Conservation (phyloP, 2,113 vertebrate genomes). For the Platycercus adscitus region DNA sequence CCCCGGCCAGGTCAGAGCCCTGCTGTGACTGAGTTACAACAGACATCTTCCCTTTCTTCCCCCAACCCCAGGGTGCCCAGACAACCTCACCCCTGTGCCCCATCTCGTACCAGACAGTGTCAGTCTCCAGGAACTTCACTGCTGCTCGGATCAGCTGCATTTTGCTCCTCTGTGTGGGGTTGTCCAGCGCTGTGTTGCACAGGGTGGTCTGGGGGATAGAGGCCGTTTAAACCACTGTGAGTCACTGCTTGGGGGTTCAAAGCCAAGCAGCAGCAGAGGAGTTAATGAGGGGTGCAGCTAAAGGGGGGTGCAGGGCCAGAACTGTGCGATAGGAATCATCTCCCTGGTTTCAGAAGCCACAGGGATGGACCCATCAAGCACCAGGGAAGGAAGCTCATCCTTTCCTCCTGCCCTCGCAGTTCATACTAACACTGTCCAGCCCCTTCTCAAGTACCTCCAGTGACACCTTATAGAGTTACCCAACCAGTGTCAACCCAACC, state of each 20-base stretch:
- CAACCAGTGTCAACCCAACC: neutral
- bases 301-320: neutral
- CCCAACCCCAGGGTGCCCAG: neutral
- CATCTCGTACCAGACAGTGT: conserved; percentile 87
- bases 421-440: neutral
- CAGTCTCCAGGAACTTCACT: conserved; percentile 94
- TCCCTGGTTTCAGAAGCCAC: neutral
- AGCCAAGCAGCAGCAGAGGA: neutral
- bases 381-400: neutral
- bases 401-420: neutral
- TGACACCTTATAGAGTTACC: neutral
- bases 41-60: neutral
- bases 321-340: fast-evolving
- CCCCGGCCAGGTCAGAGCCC: neutral
- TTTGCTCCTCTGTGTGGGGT: conserved; percentile 87
- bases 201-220: conserved; percentile 84
- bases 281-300: neutral
- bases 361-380: neutral
- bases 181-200: conserved; percentile 95
- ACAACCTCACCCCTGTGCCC: neutral
- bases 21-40: fast-evolving
- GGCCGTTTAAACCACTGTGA: neutral
- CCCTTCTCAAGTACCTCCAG: neutral
- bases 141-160: conserved; percentile 87
- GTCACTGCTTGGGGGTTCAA: neutral